These are phyloP conservation scores for Tetragonula clypearis DNA, from an alignment of 1,140 invertebrate species.

Conservation along the genomic window DNA sequence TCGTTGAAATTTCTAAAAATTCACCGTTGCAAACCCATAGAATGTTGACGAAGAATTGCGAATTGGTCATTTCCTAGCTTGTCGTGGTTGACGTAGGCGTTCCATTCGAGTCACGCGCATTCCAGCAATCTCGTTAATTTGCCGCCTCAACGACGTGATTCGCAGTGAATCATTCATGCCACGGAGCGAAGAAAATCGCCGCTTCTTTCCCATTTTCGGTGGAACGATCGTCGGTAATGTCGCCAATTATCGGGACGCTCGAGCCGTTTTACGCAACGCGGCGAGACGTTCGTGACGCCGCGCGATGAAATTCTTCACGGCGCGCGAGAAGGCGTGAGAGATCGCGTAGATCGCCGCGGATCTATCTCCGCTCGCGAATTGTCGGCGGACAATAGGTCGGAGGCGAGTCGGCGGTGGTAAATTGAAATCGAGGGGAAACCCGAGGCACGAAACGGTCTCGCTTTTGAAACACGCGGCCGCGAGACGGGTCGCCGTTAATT, in stretches of 20 bases:
- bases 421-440: conserved; percentile 39
- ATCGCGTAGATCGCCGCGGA: conserved; percentile 2
- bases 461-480: conserved; percentile 43
- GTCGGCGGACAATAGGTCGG: conserved; percentile 38
- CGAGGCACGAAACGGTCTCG: conserved; percentile 23
- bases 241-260: conserved; percentile 20
- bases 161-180: not conserved
- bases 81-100: not conserved
- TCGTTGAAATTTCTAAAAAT: too few species aligned
- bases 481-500: conserved; percentile 55
- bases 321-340: conserved; percentile 37
- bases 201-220: not conserved
- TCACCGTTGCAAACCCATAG: too few species aligned
- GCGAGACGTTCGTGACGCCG: not conserved
- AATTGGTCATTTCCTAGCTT: too few species aligned
- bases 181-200: not conserved
- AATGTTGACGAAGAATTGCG: too few species aligned
- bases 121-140: not conserved
- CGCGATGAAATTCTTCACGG: conserved; percentile 12
- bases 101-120: not conserved
- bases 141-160: not conserved
- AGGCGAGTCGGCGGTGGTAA: not conserved
- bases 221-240: not conserved
- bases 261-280: not conserved
- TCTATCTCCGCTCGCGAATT: not conserved